Conservation (phyloP, 2,113 vertebrate genomes). For the Hippocampus barbouri region DNA sequence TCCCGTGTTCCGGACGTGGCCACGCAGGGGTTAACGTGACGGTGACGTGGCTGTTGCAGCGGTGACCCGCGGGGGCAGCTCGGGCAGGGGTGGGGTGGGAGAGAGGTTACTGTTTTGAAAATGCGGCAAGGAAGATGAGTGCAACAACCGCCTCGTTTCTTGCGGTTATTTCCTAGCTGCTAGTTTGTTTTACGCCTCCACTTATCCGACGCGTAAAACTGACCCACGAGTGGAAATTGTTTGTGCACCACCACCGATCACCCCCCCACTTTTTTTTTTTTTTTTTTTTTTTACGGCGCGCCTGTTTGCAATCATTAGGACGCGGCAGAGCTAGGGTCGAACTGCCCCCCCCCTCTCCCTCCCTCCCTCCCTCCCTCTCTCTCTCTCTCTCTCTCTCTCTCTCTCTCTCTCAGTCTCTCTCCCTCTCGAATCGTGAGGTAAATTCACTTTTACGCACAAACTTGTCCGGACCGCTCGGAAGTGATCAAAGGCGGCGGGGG, state of each 20-base stretch:
- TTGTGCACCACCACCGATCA: slow-evolving; percentile 7
- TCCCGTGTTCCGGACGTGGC: slow-evolving; percentile 23
- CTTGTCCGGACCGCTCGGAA: slow-evolving; percentile 53
- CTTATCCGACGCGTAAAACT: slow-evolving; percentile 33
- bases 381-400: background rate
- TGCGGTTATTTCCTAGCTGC: slow-evolving; percentile 31
- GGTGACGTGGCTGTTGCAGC: slow-evolving; percentile 69
- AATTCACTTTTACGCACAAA: slow-evolving; percentile 51
- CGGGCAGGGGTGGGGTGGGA: slow-evolving; percentile 45
- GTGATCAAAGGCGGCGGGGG: slow-evolving; percentile 44
- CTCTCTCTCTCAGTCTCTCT: background rate
- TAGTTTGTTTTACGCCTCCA: slow-evolving; percentile 6
- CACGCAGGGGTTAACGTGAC: slow-evolving; percentile 69
- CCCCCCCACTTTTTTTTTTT: slow-evolving; percentile 10
- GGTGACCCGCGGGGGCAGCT: slow-evolving; percentile 65
- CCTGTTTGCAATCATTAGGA: slow-evolving; percentile 19
- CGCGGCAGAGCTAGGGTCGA: background rate
- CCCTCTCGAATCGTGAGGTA: slow-evolving; percentile 19
- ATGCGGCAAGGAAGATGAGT: slow-evolving; percentile 21
- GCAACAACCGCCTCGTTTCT: slow-evolving; percentile 13
- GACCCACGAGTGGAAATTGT: slow-evolving; percentile 32
- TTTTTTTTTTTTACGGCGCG: slow-evolving; percentile 2
- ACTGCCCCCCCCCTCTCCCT: background rate
- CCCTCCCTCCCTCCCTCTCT: background rate
- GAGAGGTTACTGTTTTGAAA: slow-evolving; percentile 43